Base-by-base conservation (phyloP, 2,797 vertebrate species). In the Brachymystax lenok region DNA sequence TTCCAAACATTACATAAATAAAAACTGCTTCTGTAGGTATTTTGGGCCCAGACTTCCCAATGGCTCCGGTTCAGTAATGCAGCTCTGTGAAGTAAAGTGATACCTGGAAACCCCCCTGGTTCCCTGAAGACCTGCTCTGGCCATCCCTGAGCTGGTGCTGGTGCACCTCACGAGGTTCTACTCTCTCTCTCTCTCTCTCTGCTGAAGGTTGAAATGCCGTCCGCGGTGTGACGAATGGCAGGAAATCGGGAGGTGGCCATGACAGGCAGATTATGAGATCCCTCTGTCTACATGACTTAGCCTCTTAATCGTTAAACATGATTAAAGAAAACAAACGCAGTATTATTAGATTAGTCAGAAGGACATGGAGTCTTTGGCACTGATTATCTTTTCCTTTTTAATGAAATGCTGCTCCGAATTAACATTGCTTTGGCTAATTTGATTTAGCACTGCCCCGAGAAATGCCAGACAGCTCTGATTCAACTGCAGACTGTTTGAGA, bases 351-450 rank as follows among this genome's bases (percentile, higher is more conserved):
- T 95, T 92, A 94, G 82, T 76, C 85, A 82, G 84, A 92, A 90
- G 89, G 92, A 91, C 91, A 92, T 88, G 84, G 84, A 88, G 89
- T 92, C 89, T 91, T 92, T 88, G 87, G 88, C 88, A 84, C 84
- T 89, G 80, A 92, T 92, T 89, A 92, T 91, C 89, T 86, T 92
- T 93, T 88, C 79, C 83, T 88, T 89, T 78, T 91, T 89, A 92
- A 93, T 93, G 88, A 94, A 93, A 94, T 82, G 86, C 91, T 92
- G 86, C 86, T 92, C 91, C 89, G 92, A 94, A 94, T 94, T 92
- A 93, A 93, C 90, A 92, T 92, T 84, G 81, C 87, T 85, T 88
- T 77, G 78, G 78, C 87, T 93, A 92, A 94, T 93, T 93, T 85
- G 88, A 94, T 94, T 93, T 88, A 79, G 74, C 75, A 79, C 85